phyloP scores from a whole-genome alignment of 1,140 invertebrate genomes.

The Cecropterus lyciades region DNA sequence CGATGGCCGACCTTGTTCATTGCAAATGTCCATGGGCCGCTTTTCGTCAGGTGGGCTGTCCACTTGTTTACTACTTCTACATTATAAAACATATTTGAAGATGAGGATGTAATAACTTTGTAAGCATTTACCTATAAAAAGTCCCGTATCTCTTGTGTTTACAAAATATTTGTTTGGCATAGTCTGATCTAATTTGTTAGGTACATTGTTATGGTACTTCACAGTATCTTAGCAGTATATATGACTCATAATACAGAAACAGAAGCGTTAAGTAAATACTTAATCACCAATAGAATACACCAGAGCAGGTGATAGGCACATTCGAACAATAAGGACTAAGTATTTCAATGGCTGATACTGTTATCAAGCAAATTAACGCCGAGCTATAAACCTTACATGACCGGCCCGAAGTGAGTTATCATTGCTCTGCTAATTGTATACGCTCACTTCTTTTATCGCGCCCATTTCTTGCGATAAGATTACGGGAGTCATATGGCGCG shows the following conservation, averaged over 20 bases:
- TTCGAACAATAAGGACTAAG: conserved; percentile 25
- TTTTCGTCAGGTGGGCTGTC: too few relatives aligned
- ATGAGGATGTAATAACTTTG: too few relatives aligned
- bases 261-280: conserved; percentile 4
- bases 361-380: conserved; percentile 63
- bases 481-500: conserved; percentile 72
- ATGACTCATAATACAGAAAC: conserved; percentile 1
- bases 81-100: too few relatives aligned
- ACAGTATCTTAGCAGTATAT: neutral
- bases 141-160: neutral
- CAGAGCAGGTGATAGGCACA: conserved; percentile 3
- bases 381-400: conserved; percentile 54
- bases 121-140: neutral
- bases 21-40: too few relatives aligned
- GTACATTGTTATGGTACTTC: neutral
- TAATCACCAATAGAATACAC: conserved; percentile 14
- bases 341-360: conserved; percentile 56
- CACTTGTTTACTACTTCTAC: too few relatives aligned
- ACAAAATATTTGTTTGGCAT: neutral
- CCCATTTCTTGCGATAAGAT: conserved; percentile 76
- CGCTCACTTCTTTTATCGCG: conserved; percentile 69
- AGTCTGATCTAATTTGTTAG: neutral
- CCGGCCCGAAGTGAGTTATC: conserved; percentile 63
- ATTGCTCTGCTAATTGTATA: conserved; percentile 69
- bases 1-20: too few relatives aligned